A percentile compares a stretch with the other conserved stretches of the same genome.
phyloP scores from a whole-genome alignment of 1,140 invertebrate species.

The Drosophila tristis region DNA sequence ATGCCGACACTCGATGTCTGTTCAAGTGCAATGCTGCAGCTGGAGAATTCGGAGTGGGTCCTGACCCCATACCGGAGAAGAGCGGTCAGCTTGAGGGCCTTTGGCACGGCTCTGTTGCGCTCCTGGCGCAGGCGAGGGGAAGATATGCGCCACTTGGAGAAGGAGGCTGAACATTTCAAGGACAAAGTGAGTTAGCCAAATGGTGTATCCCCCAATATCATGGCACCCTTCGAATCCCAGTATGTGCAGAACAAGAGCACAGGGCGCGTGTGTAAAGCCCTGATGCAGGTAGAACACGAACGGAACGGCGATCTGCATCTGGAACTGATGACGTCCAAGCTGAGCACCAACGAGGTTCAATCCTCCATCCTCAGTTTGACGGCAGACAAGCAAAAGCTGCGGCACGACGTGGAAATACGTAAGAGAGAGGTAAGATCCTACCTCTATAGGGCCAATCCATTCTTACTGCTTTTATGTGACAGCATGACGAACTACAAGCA shows the following conservation, averaged over 20 bases:
- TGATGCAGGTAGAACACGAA: constrained; percentile 67
- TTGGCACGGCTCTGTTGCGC: constrained; percentile 62
- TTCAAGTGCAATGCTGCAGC: not conserved
- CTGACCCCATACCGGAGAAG: not conserved
- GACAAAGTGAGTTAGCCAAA: constrained; percentile 37
- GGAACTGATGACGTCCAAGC: constrained; percentile 49
- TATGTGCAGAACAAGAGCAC: constrained; percentile 53
- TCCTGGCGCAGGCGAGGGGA: constrained; percentile 65
- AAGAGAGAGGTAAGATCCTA: constrained; percentile 24
- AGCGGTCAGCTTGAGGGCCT: constrained; percentile 49
- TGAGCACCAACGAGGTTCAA: constrained; percentile 39
- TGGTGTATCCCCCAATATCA: too few species aligned
- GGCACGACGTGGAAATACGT: constrained; percentile 18
- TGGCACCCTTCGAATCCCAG: constrained; percentile 16
- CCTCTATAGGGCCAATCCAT: too few species aligned
- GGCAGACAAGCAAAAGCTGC: constrained; percentile 42
- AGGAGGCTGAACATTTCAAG: constrained; percentile 40
- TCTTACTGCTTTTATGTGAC: too few species aligned
- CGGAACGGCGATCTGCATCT: constrained; percentile 62
- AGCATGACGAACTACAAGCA: too few species aligned
- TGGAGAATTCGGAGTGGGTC: not conserved
- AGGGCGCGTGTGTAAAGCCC: constrained; percentile 57
- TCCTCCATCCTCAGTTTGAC: constrained; percentile 39
- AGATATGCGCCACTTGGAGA: constrained; percentile 50
- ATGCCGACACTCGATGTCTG: not conserved